A percentile compares a stretch with the other conserved stretches of the same genome.
These are phyloP conservation scores for Toxonevra muliebris DNA, from an alignment of 2,888 invertebrate species.

Conservation along the genomic window DNA sequence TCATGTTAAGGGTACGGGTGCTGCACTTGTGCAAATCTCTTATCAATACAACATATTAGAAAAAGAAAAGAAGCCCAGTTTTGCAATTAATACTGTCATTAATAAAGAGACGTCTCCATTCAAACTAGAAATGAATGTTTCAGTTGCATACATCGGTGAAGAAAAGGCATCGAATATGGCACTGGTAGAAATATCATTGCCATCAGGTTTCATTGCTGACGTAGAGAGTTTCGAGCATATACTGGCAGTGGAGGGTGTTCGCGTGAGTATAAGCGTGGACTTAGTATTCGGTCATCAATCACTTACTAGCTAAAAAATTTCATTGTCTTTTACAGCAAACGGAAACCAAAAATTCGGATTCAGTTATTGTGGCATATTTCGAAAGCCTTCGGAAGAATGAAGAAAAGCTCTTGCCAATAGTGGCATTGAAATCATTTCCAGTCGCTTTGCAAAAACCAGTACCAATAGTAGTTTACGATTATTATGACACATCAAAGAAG, in stretches of 20 bases:
- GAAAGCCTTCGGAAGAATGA: constrained; percentile 72
- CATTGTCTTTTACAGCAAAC: constrained; percentile 65
- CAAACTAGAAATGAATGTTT: constrained; percentile 82
- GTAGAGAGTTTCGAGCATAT: constrained; percentile 76
- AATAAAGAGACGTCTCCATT: constrained; percentile 79
- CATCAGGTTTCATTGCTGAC: constrained; percentile 89
- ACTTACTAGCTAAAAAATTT: not conserved
- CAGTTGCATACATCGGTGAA: constrained; percentile 72
- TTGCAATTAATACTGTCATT: constrained; percentile 84
- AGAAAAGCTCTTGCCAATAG: constrained; percentile 81
- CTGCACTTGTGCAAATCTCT: constrained; percentile 80
- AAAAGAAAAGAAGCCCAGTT: constrained; percentile 87
- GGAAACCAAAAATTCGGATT: constrained; percentile 74
- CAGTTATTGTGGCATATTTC: constrained; percentile 75
- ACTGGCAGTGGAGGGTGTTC: constrained; percentile 63
- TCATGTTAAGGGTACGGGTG: constrained; percentile 81
- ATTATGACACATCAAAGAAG: constrained; percentile 80
- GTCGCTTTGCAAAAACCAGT: constrained; percentile 88
- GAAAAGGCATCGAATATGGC: constrained; percentile 83
- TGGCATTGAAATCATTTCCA: constrained; percentile 82
- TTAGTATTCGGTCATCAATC: not conserved
- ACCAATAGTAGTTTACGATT: constrained; percentile 85
- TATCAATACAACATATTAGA: constrained; percentile 86
- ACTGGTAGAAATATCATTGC: constrained; percentile 88
- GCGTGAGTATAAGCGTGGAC: constrained; percentile 45